phyloP scores from a whole-genome alignment of 1,140 invertebrate genomes.

The Sitobion miscanthi region DNA sequence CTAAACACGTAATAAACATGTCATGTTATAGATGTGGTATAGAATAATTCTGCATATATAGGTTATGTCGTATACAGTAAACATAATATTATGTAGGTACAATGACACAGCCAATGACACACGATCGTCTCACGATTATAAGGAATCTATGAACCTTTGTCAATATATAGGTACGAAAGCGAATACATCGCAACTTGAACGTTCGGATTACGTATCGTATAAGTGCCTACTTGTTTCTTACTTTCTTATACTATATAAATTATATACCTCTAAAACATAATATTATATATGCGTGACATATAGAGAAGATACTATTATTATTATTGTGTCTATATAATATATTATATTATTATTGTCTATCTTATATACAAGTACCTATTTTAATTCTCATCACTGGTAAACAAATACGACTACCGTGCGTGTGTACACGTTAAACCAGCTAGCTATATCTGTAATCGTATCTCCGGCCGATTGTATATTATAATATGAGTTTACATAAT shows the following conservation, averaged over 20 bases:
- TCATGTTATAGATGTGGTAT: no score
- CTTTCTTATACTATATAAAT: not conserved
- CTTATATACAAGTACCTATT: not conserved
- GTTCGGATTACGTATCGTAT: not conserved
- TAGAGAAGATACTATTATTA: not conserved
- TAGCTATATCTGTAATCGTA: not conserved
- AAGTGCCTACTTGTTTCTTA: not conserved
- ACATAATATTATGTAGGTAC: not conserved
- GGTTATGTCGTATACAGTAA: no score
- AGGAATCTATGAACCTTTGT: not conserved
- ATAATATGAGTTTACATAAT: not conserved
- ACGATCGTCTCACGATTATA: constrained; percentile 2
- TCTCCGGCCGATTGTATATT: not conserved
- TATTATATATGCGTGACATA: not conserved
- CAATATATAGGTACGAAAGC: not conserved
- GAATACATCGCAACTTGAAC: not conserved
- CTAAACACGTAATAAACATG: no score
- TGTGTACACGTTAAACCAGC: not conserved
- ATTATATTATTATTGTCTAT: not conserved
- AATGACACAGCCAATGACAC: not conserved
- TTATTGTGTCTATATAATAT: not conserved
- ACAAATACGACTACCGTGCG: not conserved
- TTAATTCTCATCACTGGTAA: not conserved
- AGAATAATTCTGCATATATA: no score
- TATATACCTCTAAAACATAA: not conserved